A percentile compares a stretch with the other conserved stretches of the same genome.
Conservation (phyloP, 2,888 invertebrate species). For the Terebella lapidaria region DNA sequence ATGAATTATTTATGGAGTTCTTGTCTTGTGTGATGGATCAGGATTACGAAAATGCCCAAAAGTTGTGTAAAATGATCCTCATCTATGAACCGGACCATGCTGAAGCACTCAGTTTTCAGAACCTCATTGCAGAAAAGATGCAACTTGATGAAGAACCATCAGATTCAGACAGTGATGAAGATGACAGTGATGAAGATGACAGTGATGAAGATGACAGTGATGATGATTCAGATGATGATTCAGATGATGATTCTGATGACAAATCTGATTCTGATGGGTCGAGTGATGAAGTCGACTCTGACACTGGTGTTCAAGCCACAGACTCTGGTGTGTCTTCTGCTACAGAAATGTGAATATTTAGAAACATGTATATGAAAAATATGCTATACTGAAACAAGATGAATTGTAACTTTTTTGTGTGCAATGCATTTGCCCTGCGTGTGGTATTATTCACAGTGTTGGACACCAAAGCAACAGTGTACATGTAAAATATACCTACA, state of each 20-base stretch:
- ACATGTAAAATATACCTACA: too few species aligned
- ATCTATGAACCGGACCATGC: slow-evolving; percentile 13
- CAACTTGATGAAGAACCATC: background rate
- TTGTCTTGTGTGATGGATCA: slow-evolving; percentile 9
- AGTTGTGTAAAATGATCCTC: slow-evolving; percentile 14
- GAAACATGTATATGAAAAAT: too few species aligned
- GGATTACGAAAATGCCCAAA: slow-evolving; percentile 8
- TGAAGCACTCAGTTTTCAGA: slow-evolving; percentile 11
- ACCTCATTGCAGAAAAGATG: slow-evolving; percentile 10
- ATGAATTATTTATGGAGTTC: slow-evolving; percentile 17
- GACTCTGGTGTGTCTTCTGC: background rate
- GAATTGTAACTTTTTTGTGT: too few species aligned
- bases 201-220: slow-evolving; percentile 2
- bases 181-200: background rate
- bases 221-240: too few species aligned
- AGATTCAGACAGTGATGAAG: background rate
- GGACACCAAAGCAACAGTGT: too few species aligned
- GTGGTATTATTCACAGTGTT: too few species aligned
- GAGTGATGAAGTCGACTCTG: background rate
- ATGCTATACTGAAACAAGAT: too few species aligned
- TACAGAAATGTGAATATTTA: too few species aligned
- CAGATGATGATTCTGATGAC: background rate
- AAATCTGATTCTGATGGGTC: background rate
- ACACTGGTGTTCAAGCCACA: background rate
- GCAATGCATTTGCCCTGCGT: too few species aligned